A percentile compares a stretch with the other conserved stretches of the same genome.
Evolutionary conservation across 2,113 vertebrate species (phyloP).

Genomic region (Sylvilagus bachmani): DNA sequence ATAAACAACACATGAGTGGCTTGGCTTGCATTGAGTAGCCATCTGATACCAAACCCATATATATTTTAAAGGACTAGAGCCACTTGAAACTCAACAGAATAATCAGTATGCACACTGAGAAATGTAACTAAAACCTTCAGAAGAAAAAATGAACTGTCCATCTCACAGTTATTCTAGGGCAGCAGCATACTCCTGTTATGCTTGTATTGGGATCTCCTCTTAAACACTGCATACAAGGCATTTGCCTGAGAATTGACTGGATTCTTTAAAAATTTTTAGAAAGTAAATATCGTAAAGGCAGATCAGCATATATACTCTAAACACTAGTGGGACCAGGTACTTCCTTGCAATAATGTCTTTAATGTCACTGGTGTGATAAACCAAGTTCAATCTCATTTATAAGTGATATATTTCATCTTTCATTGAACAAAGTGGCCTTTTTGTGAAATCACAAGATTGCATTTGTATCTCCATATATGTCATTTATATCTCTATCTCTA

Average conservation of each 20-base stretch:
- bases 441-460: conserved; percentile 28
- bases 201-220: not conserved
- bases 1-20: not conserved
- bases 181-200: not conserved
- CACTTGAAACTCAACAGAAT: not conserved
- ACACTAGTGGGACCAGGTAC: not conserved
- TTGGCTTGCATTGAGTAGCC: not conserved
- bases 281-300: not conserved
- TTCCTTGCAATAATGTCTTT: not conserved
- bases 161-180: not conserved
- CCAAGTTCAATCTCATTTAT: not conserved
- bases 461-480: not conserved
- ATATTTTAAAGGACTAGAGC: not conserved
- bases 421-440: not conserved
- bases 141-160: not conserved
- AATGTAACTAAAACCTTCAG: not conserved
- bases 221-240: not conserved
- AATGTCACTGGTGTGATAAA: not conserved
- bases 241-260: not conserved
- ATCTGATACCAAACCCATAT: not conserved
- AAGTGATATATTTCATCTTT: not conserved
- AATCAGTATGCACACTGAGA: not conserved
- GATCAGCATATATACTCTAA: not conserved
- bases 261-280: not conserved
- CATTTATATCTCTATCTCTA: not conserved